Evolutionary conservation across 2,888 invertebrate species (phyloP).

Genomic region (Spialia ferax): DNA sequence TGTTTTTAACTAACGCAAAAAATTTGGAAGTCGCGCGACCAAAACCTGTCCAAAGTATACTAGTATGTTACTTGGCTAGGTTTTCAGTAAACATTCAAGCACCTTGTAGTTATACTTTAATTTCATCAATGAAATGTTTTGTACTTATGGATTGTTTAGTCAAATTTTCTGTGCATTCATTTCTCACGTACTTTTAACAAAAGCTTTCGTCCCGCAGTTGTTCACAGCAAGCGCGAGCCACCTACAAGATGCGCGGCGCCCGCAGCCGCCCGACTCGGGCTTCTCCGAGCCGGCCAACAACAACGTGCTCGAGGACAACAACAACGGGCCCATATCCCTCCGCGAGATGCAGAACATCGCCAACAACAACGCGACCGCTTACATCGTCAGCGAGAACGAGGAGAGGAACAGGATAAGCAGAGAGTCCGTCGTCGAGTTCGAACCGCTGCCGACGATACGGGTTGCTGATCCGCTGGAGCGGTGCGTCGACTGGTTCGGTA

Average conservation of each 20-base stretch:
- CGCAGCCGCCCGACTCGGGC: slow-evolving; percentile 75
- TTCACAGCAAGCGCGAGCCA: slow-evolving; percentile 77
- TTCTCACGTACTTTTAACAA: background rate
- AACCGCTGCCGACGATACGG: slow-evolving; percentile 73
- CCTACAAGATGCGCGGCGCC: slow-evolving; percentile 72
- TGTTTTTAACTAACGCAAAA: too few species aligned
- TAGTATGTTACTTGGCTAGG: too few species aligned
- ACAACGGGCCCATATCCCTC: slow-evolving; percentile 85
- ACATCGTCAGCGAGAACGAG: slow-evolving; percentile 83
- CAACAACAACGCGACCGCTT: slow-evolving; percentile 84
- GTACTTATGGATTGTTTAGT: too few species aligned
- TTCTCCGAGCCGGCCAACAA: slow-evolving; percentile 79
- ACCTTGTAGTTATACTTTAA: too few species aligned
- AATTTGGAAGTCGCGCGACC: too few species aligned
- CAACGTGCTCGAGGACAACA: slow-evolving; percentile 83
- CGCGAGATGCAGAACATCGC: slow-evolving; percentile 87
- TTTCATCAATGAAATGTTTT: too few species aligned
- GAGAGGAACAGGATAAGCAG: slow-evolving; percentile 75
- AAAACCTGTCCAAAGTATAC: too few species aligned
- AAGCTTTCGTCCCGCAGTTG: slow-evolving; percentile 56
- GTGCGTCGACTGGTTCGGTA: slow-evolving; percentile 81
- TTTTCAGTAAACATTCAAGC: too few species aligned
- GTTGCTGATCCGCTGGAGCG: slow-evolving; percentile 73
- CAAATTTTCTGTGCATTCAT: too few species aligned
- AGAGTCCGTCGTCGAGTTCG: slow-evolving; percentile 79